Evolutionary conservation across 2,888 invertebrate genomes (phyloP), one percentile per base, ranked within the genome.

Genomic region (Helicoverpa assulta): DNA sequence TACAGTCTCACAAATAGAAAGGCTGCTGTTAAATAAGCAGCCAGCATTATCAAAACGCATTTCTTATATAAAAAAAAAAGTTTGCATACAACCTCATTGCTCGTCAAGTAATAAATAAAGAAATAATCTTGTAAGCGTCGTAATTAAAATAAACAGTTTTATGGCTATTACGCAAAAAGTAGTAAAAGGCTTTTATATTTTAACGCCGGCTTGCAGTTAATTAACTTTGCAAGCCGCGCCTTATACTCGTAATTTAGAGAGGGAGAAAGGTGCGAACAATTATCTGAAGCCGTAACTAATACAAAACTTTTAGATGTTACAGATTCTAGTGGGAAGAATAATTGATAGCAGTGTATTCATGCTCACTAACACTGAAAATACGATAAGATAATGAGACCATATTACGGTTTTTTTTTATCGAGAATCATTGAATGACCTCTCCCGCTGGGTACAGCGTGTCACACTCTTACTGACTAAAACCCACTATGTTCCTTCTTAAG

Each of bases 111-210:
- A 61, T 67, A 70, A 70, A 63, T 61, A 73, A 55, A 60, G 56
- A 70, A 51, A 67, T 72, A 66, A 69, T 66, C 73, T 60, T 69
- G 67, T 56, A 70, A 67, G 51, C 62, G 59, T 62, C 14, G 66
- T 67, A 76, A 78, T 77, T 68, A 80, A 73, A 75, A 77, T 70
- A 77, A 74, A 68, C 66, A 75, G 66, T 67, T 75, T 72, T 78
- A 74, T 64, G 53, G 63, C 50, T 62, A 62, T 68, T 56, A 63
- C 14, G 43, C 59, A 78, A 74, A 73, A 73, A 67, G 64, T 52
- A 29, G 29, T 60, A 78, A 58, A 65, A 54, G 3, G 7, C 26
- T 70, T 68, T 67, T 73, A 76, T 67, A 67, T 67, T 69, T 77
- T 70, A 69, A 58, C 67, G 64, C 69, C 51, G 51, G 12, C 54